Conservation (phyloP, 2,888 invertebrate species). For the Drosophila recens region DNA sequence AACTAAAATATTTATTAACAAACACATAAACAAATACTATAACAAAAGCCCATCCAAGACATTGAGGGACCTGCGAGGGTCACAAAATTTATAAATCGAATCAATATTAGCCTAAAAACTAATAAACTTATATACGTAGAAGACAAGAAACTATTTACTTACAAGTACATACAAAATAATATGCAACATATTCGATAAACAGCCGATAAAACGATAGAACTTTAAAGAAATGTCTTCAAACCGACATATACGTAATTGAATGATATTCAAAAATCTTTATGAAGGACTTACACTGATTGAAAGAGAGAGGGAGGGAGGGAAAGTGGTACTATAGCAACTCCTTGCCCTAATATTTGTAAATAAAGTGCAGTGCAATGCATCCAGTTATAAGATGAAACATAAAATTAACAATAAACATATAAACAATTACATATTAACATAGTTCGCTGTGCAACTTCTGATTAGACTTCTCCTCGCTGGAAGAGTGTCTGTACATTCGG, state of each 20-base stretch:
- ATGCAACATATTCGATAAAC: slow-evolving; percentile 28
- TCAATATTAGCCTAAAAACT: slow-evolving; percentile 51
- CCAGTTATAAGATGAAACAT: slow-evolving; percentile 40
- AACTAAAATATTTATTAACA: neutral
- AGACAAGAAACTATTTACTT: slow-evolving; percentile 65
- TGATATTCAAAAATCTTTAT: slow-evolving; percentile 72
- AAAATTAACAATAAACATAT: slow-evolving; percentile 29
- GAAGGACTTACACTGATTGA: slow-evolving; percentile 39
- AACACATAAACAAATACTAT: slow-evolving; percentile 44
- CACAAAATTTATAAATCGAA: slow-evolving; percentile 47
- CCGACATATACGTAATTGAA: slow-evolving; percentile 79
- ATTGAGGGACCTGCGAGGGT: slow-evolving; percentile 54
- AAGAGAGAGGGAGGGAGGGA: neutral
- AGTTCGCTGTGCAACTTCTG: slow-evolving; percentile 22
- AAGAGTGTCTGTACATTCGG: slow-evolving; percentile 27
- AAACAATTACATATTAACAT: slow-evolving; percentile 18
- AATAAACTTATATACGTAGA: slow-evolving; percentile 68
- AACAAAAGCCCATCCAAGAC: slow-evolving; percentile 78
- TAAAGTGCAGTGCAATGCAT: slow-evolving; percentile 52
- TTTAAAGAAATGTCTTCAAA: slow-evolving; percentile 38
- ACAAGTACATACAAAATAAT: slow-evolving; percentile 41
- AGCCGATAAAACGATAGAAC: slow-evolving; percentile 42
- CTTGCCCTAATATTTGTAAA: slow-evolving; percentile 49
- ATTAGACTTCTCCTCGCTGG: slow-evolving; percentile 27
- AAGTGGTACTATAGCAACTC: slow-evolving; percentile 18